Evolutionary conservation across 2,113 vertebrate genomes (phyloP).

Genomic region (Crotalus tigris): DNA sequence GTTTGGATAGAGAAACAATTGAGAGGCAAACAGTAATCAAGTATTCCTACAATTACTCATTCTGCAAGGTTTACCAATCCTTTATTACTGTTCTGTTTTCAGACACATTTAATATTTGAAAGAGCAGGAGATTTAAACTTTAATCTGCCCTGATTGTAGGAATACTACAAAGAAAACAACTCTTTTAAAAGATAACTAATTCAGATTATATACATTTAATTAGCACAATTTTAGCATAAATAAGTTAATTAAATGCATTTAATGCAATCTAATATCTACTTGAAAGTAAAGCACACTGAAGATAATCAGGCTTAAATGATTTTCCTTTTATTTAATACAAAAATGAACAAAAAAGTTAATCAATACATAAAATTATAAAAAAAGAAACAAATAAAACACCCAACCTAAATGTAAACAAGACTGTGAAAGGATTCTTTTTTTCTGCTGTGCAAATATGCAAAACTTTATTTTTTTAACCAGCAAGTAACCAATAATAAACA

Average conservation of each 20-base stretch:
- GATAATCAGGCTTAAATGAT: neutral
- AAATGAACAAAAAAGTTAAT: neutral
- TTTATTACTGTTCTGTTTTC: neutral
- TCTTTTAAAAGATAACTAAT: conserved; percentile 7
- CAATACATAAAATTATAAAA: neutral
- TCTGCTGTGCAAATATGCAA: neutral
- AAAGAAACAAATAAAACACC: neutral
- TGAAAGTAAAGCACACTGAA: neutral
- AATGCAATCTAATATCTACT: neutral
- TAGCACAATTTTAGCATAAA: neutral
- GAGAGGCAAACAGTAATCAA: neutral
- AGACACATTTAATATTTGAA: neutral
- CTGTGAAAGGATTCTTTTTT: neutral
- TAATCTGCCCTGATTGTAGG: neutral
- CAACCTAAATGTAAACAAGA: neutral
- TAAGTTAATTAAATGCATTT: neutral
- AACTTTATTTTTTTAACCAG: neutral
- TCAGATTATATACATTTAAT: neutral
- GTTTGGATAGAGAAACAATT: neutral
- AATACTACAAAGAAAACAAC: neutral
- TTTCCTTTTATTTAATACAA: neutral
- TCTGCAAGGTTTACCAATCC: neutral
- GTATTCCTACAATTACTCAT: neutral
- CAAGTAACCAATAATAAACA: neutral
- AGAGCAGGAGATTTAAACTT: neutral